Evolutionary conservation across 2,888 invertebrate species (phyloP).

Genomic region (Hirtodrosophila duncani): DNA sequence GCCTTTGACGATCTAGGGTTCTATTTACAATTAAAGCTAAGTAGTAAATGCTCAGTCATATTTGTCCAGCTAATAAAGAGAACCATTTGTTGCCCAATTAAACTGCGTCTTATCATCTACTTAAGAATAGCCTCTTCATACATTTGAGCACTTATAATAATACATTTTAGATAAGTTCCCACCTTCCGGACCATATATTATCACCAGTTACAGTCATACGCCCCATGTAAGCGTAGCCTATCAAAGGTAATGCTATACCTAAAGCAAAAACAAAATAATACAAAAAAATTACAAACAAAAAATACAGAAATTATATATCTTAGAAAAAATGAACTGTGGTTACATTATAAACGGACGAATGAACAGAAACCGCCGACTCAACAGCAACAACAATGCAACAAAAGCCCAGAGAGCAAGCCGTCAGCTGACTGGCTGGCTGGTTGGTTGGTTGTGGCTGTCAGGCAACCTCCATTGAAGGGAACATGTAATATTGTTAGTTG

Average conservation of each 20-base stretch:
- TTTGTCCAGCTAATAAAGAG: no score
- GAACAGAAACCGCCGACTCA: constrained; percentile 42
- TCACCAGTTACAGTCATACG: constrained; percentile 33
- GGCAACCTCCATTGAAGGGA: constrained; percentile 62
- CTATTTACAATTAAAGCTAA: no score
- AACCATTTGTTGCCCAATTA: no score
- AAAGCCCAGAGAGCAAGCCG: constrained; percentile 26
- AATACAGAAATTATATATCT: no score
- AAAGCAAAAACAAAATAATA: constrained; percentile 5
- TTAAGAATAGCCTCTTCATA: no score
- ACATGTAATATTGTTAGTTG: constrained; percentile 12
- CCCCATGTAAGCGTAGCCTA: constrained; percentile 49
- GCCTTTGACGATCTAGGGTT: no score
- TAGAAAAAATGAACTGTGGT: constrained; percentile 47
- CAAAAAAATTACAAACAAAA: constrained; percentile 40
- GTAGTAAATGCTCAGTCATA: no score
- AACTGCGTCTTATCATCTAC: no score
- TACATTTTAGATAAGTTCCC: no score
- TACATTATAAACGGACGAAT: constrained; percentile 66
- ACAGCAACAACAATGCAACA: constrained; percentile 5
- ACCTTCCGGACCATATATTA: constrained; percentile 18
- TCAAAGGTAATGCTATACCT: constrained; percentile 44
- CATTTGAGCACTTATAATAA: no score
- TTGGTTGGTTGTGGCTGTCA: no score
- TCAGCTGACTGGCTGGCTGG: no score